Conservation (phyloP, 2,888 invertebrate genomes). For the Emesis furor region DNA sequence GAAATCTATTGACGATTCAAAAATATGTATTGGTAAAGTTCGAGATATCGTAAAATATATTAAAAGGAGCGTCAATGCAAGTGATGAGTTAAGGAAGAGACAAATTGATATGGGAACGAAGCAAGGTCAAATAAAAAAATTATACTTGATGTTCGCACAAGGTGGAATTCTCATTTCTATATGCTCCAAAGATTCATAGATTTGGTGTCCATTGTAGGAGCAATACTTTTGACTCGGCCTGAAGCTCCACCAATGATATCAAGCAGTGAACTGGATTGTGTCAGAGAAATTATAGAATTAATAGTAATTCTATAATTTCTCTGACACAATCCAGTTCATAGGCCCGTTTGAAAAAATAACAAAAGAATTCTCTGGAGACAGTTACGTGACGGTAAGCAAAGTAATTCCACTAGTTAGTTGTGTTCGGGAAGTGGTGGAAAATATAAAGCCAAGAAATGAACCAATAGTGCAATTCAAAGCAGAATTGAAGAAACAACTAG, state of each 20-base stretch:
- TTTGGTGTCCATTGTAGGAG: constrained; percentile 36
- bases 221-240: constrained; percentile 30
- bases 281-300: constrained; percentile 47
- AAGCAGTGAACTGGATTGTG: constrained; percentile 25
- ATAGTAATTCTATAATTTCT: constrained; percentile 52
- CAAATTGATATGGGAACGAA: constrained; percentile 41
- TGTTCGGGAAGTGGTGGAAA: constrained; percentile 32
- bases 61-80: constrained; percentile 61
- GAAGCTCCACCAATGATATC: constrained; percentile 31
- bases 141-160: constrained; percentile 39
- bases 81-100: constrained; percentile 54
- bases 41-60: constrained; percentile 49
- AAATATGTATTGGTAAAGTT: constrained; percentile 40
- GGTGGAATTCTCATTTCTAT: constrained; percentile 47
- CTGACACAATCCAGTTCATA: constrained; percentile 22
- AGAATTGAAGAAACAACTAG: constrained; percentile 33
- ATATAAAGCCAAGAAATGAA: constrained; percentile 29
- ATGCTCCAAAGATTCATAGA: constrained; percentile 55
- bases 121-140: constrained; percentile 38
- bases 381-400: constrained; percentile 59
- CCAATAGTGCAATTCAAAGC: neutral
- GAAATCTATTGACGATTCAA: constrained; percentile 11
- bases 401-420: constrained; percentile 67
- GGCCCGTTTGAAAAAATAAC: constrained; percentile 69
- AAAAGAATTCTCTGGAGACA: constrained; percentile 63